Base-by-base conservation (phyloP, 2,888 invertebrate genomes). In the Agrenia bidenticulata region DNA sequence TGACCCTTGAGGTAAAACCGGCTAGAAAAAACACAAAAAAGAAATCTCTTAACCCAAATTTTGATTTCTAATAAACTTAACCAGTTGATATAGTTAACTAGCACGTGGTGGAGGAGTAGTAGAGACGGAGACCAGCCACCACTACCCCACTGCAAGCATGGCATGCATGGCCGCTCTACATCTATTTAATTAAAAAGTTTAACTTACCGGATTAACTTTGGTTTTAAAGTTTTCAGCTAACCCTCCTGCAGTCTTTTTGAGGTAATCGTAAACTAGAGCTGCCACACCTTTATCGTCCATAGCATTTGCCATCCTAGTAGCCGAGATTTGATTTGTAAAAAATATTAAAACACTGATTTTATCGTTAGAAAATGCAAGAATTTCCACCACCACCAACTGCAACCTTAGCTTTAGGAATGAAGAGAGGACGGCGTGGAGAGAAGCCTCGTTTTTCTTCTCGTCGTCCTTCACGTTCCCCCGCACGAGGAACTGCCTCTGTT, bases 181-280 rank as follows among this genome's bases (percentile, higher is more conserved):
- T 32, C 11, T 32, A 11, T 32, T 32, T 32, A 32, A 32, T 32
- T 32, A 4, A 32, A n/a, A 32, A 19, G 17, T 13, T 54, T 23
- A 69, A 84, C 89, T 87, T 84, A 90, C 90, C 81, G 88, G 86
- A 79, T 89, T 89, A 1, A 86, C 85, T 81, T 88, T 89, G 77
- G 86, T 85, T 77, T 87, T 84, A 78, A 87, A 89, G 57, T 86
- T 83, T 77, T 85, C 83, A 0, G 90, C 90, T 32, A 90, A 77
- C 5, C 84, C 81, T 78, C 86, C 86, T 77, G 89, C 87, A 72
- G 84, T 83, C 73, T 83, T 85, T 65, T 81, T 79, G 64, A 91
- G 80, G 82, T 84, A 87, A 72, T 89, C 86, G 72, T 86, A 84
- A 65, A 89, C 83, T 63, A 90, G 78, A 4, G 88, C 85, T 76